A percentile compares a stretch with the other conserved stretches of the same genome.
Conservation (phyloP, 1,140 invertebrate species). For the Phortica variegata region DNA sequence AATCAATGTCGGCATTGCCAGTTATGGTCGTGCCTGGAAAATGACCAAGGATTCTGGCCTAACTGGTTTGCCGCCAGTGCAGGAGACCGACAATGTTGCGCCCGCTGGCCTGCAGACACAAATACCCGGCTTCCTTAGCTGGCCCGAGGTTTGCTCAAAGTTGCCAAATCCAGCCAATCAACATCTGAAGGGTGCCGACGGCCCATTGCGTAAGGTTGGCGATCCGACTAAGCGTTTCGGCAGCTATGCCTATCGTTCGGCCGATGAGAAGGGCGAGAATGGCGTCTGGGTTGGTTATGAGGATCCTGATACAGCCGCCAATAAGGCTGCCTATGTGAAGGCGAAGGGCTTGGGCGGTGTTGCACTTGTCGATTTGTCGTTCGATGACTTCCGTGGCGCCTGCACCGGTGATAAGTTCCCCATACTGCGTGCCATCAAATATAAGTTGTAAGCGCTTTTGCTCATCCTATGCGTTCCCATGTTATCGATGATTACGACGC, state of each 20-base stretch:
- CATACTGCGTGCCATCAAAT: slow-evolving; percentile 66
- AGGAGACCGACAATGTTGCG: slow-evolving; percentile 67
- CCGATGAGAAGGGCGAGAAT: slow-evolving; percentile 68
- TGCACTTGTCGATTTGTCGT: slow-evolving; percentile 76
- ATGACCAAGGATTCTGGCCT: slow-evolving; percentile 71
- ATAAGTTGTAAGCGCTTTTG: slow-evolving; percentile 61
- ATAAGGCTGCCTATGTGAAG: slow-evolving; percentile 76
- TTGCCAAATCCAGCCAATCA: slow-evolving; percentile 67
- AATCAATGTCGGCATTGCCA: slow-evolving; percentile 78
- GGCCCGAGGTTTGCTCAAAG: slow-evolving; percentile 77
- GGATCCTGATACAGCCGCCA: slow-evolving; percentile 78
- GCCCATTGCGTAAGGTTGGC: slow-evolving; percentile 67
- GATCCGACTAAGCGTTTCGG: slow-evolving; percentile 77
- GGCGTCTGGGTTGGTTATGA: slow-evolving; percentile 91
- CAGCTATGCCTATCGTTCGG: slow-evolving; percentile 72
- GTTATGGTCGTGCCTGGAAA: slow-evolving; percentile 82
- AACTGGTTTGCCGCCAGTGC: slow-evolving; percentile 73
- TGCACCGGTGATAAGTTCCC: slow-evolving; percentile 79
- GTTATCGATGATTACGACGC: no score
- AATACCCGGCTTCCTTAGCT: slow-evolving; percentile 73
- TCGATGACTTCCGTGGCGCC: slow-evolving; percentile 80
- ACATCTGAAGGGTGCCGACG: slow-evolving; percentile 63
- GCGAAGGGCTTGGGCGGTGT: slow-evolving; percentile 77
- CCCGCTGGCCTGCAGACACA: slow-evolving; percentile 66
- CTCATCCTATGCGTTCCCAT: no score